Evolutionary conservation across 2,888 invertebrate genomes (phyloP).

Genomic region (Neoascia interrupta): DNA sequence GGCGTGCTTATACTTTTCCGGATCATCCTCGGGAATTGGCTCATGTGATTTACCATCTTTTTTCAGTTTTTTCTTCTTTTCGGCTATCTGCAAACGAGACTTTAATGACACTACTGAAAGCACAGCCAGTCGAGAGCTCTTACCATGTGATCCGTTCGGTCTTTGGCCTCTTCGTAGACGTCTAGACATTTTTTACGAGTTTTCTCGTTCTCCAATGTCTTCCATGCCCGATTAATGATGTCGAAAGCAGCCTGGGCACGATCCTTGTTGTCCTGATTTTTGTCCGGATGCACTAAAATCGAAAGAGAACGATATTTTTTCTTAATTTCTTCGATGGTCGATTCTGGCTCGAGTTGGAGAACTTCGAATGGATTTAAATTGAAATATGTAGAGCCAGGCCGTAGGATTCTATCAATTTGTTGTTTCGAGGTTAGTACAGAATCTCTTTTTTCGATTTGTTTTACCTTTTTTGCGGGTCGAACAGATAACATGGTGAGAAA

Average conservation of each 20-base stretch:
- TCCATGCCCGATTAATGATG: slow-evolving; percentile 96
- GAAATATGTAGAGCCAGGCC: slow-evolving; percentile 99
- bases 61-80: slow-evolving; percentile 95
- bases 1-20: slow-evolving; percentile 92
- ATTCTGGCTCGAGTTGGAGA: slow-evolving; percentile 94
- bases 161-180: slow-evolving; percentile 98
- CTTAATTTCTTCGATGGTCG: slow-evolving; percentile 94
- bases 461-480: slow-evolving; percentile 85
- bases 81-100: slow-evolving; percentile 85
- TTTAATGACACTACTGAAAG: no score
- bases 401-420: slow-evolving; percentile 96
- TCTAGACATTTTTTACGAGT: slow-evolving; percentile 96
- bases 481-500: slow-evolving; percentile 57
- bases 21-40: slow-evolving; percentile 93
- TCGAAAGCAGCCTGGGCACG: slow-evolving; percentile 96
- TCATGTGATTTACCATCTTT: slow-evolving; percentile 90
- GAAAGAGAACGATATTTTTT: slow-evolving; percentile 98
- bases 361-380: slow-evolving; percentile 98
- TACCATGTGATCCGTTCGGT: slow-evolving; percentile 95
- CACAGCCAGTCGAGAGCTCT: not conserved
- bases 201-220: slow-evolving; percentile 96
- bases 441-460: slow-evolving; percentile 98
- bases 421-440: slow-evolving; percentile 97
- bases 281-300: slow-evolving; percentile 99
- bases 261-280: slow-evolving; percentile 97